These are phyloP conservation scores for Drosophila sp. DNA, from an alignment of 1,140 invertebrate species.

Conservation along the genomic window DNA sequence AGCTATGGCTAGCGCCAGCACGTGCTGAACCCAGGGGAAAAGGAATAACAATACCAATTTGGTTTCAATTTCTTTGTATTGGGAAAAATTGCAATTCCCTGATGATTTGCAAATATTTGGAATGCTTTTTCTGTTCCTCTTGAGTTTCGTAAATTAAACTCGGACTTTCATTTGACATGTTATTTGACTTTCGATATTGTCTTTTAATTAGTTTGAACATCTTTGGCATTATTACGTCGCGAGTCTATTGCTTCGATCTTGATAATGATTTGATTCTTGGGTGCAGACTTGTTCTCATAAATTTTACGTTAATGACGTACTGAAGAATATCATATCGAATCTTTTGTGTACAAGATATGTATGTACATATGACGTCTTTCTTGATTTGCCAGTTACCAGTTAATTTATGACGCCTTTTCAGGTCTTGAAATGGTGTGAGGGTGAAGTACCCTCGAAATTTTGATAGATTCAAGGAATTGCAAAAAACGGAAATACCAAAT, in stretches of 20 bases:
- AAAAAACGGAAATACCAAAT: background rate
- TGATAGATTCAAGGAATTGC: background rate
- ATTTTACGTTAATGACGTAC: background rate
- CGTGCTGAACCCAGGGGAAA: background rate
- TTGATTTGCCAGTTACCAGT: background rate
- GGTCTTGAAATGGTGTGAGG: background rate
- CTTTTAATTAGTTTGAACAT: slow-evolving; percentile 1
- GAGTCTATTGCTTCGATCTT: background rate
- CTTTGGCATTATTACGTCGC: background rate
- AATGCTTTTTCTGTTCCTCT: slow-evolving; percentile 22
- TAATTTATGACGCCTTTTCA: slow-evolving; percentile 1
- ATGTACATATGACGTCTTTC: slow-evolving; percentile 1
- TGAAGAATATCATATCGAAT: background rate
- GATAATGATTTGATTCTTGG: background rate
- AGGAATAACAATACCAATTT: background rate
- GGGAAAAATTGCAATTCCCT: slow-evolving; percentile 34
- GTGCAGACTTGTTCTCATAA: background rate
- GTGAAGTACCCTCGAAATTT: slow-evolving; percentile 2
- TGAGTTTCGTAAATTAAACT: slow-evolving; percentile 17
- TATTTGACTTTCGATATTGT: background rate
- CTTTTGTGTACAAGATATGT: background rate
- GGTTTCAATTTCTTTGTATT: background rate
- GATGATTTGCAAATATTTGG: slow-evolving; percentile 31
- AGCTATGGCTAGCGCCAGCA: background rate
- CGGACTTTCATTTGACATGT: background rate